Evolutionary conservation across 2,797 vertebrate genomes (phyloP).

Genomic region (Chelon labrosus): DNA sequence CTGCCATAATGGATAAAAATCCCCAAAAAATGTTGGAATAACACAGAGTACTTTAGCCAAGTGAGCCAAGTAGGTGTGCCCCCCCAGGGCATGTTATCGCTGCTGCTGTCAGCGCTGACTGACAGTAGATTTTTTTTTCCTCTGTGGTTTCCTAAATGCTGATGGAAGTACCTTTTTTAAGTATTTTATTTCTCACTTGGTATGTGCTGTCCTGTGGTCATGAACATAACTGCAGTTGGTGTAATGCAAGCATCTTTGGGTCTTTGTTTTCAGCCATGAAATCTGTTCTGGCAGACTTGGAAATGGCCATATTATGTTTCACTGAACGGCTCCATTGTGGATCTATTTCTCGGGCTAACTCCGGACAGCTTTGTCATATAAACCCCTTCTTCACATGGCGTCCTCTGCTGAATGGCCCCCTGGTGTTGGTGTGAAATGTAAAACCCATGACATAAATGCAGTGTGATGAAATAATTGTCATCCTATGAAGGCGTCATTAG

Average conservation of each 20-base stretch:
- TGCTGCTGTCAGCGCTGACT: conserved; percentile 42
- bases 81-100: conserved; percentile 23
- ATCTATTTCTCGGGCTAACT: background rate
- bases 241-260: background rate
- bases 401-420: background rate
- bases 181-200: conserved; percentile 13
- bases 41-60: conserved; percentile 28
- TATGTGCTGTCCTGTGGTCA: background rate
- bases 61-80: conserved; percentile 29
- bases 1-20: conserved; percentile 12
- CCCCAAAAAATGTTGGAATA: conserved; percentile 12
- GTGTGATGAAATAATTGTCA: too few relatives aligned
- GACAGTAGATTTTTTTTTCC: conserved; percentile 27
- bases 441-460: background rate
- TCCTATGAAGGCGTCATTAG: too few relatives aligned
- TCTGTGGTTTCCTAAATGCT: conserved; percentile 7
- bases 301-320: background rate
- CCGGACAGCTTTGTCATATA: background rate
- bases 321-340: background rate
- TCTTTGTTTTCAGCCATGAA: background rate
- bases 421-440: background rate
- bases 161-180: conserved; percentile 15
- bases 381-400: background rate
- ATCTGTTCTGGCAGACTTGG: background rate
- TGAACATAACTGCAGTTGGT: background rate